phyloP scores from a whole-genome alignment of 1,140 invertebrate species.

The Penaeus vannamei region DNA sequence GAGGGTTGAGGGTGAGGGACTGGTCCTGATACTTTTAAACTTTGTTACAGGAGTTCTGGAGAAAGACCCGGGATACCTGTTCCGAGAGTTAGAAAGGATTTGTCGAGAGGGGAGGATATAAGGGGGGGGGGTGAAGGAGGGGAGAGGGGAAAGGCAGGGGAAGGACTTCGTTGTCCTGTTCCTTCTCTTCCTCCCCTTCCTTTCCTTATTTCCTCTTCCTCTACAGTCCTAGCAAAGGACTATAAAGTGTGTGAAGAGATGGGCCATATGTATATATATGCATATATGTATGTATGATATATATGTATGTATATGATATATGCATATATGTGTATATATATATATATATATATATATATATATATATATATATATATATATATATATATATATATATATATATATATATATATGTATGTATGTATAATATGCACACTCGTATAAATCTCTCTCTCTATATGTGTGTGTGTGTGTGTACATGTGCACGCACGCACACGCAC shows the following conservation, averaged over 20 bases:
- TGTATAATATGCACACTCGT: background rate
- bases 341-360: constrained; percentile 19
- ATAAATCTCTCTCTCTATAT: background rate
- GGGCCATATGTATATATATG: constrained; percentile 4
- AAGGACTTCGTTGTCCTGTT: background rate
- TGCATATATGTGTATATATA: constrained; percentile 9
- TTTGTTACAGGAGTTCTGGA: constrained; percentile 53
- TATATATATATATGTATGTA: constrained; percentile 36
- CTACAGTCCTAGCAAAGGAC: background rate
- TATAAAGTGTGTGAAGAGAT: background rate
- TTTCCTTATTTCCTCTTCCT: constrained; percentile 25
- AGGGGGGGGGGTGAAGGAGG: background rate
- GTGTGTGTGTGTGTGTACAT: background rate
- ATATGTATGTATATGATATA: constrained; percentile 16
- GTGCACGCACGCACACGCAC: constrained; percentile 20
- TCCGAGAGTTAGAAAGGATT: constrained; percentile 40
- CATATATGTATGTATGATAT: constrained; percentile 38
- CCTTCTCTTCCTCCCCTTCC: constrained; percentile 14
- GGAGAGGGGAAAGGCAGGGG: background rate
- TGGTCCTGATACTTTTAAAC: constrained; percentile 61
- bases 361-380: constrained; percentile 34
- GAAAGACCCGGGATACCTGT: constrained; percentile 44
- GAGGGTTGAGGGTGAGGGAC: constrained; percentile 41
- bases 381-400: constrained; percentile 27
- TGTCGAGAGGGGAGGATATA: constrained; percentile 1